Conservation (phyloP, 2,113 vertebrate genomes). For the Nycticryphes semicollaris region DNA sequence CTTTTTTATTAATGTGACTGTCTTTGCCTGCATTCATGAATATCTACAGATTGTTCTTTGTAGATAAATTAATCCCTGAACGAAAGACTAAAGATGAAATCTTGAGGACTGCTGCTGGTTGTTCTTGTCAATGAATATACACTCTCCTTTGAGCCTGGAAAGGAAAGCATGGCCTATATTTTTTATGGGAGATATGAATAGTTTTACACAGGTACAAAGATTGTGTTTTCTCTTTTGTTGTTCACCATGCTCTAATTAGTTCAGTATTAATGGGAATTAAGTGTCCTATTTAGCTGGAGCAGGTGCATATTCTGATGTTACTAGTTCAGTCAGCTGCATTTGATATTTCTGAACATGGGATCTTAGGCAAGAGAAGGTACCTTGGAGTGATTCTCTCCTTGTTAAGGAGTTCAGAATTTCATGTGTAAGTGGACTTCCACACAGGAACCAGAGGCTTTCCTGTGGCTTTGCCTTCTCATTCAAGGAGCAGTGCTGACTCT, state of each 20-base stretch:
- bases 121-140: not conserved
- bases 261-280: constrained; percentile 50
- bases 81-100: not conserved
- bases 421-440: not conserved
- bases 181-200: not conserved
- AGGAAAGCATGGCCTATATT: not conserved
- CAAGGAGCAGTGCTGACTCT: not conserved
- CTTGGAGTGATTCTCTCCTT: not conserved
- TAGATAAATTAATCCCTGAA: constrained; percentile 22
- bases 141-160: not conserved
- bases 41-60: constrained; percentile 23
- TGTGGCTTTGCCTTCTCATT: not conserved
- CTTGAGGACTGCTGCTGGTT: not conserved
- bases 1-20: not conserved
- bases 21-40: constrained; percentile 19
- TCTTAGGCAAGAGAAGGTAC: not conserved
- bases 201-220: not conserved
- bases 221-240: not conserved
- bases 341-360: not conserved
- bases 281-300: constrained; percentile 22
- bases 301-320: not conserved
- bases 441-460: not conserved
- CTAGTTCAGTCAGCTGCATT: not conserved
- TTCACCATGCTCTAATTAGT: constrained; percentile 32
- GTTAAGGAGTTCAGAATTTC: not conserved